phyloP scores from a whole-genome alignment of 2,797 vertebrate genomes.

The Poecilia velifera region DNA sequence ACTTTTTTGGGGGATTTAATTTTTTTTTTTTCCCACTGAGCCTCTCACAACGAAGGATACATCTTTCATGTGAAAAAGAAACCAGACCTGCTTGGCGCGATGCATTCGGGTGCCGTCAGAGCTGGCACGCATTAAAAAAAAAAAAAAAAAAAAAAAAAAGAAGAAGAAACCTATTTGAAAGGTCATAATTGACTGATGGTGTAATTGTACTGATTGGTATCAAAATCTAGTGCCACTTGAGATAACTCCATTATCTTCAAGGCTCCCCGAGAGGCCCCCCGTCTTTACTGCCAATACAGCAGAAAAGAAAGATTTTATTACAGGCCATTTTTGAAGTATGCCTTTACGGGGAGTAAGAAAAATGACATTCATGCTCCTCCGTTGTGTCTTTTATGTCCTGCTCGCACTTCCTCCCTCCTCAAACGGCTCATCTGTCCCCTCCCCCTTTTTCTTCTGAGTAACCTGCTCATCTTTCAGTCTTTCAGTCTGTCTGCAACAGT shows the following conservation, averaged over 20 bases:
- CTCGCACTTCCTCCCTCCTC: slow-evolving; percentile 5
- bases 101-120: background rate
- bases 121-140: background rate
- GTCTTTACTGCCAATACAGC: slow-evolving; percentile 28
- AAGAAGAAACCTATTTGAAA: slow-evolving; percentile 18
- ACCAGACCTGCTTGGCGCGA: background rate
- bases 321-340: slow-evolving; percentile 8
- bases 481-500: slow-evolving; percentile 44
- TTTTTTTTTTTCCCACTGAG: slow-evolving; percentile 1
- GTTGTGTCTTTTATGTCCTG: slow-evolving; percentile 19
- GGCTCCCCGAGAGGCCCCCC: slow-evolving; percentile 9
- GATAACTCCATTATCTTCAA: slow-evolving; percentile 29
- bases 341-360: background rate
- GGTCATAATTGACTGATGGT: slow-evolving; percentile 30
- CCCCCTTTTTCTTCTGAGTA: slow-evolving; percentile 25
- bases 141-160: background rate
- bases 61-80: background rate
- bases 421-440: slow-evolving; percentile 10
- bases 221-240: slow-evolving; percentile 38
- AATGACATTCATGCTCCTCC: background rate
- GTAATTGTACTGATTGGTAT: slow-evolving; percentile 38
- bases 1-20: background rate
- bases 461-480: slow-evolving; percentile 50
- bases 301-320: slow-evolving; percentile 13
- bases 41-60: background rate